Evolutionary conservation across 2,888 invertebrate species (phyloP), one percentile per base, ranked within the genome.

Genomic region (Eristalis arbustorum): DNA sequence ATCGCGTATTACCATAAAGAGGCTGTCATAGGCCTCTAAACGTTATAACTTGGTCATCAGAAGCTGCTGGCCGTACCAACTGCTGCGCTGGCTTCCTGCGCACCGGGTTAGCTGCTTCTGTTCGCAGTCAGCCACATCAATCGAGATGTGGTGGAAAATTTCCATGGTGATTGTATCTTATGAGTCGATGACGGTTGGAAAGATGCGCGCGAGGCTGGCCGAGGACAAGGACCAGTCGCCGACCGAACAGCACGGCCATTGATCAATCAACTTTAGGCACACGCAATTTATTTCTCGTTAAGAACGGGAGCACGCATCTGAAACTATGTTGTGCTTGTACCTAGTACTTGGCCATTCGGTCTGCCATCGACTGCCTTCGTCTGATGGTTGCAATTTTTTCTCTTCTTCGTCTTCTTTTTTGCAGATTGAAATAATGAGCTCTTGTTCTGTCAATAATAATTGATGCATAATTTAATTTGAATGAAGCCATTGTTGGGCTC

Each of bases 371-470:
- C 49, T n/a, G 18, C 18, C 4, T 18, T 49, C n/a, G n/a, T n/a
- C n/a, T 42, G 42, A n/a, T n/a, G 18, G 14, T 23, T 23, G 18
- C 14, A 23, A 28, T 59, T 22, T 66, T 40, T 68, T 64, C n/a
- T 37, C 40, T 28, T 64, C 23, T 34, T 62, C 40, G 28, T 62
- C 28, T 69, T 81, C 68, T 64, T 31, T 37, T 69, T 61, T 66
- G 25, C 71, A 72, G 71, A 75, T 74, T 83, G 79, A 87, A 87
- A 87, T 87, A 87, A 87, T 87, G 87, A 87, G 87, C 82, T 87
- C 87, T 87, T 87, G 83, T 87, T 87, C 87, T 87, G 87, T 87
- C 87, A 83, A 87, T 87, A 87, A 87, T 87, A 87, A 83, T 87
- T 87, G 78, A 87, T 87, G 87, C 87, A 87, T 87, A 87, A 87